A percentile compares a stretch with the other conserved stretches of the same genome.
These are phyloP conservation scores for Gonioctena quinquepunctata DNA, from an alignment of 1,140 invertebrate species.

Conservation along the genomic window DNA sequence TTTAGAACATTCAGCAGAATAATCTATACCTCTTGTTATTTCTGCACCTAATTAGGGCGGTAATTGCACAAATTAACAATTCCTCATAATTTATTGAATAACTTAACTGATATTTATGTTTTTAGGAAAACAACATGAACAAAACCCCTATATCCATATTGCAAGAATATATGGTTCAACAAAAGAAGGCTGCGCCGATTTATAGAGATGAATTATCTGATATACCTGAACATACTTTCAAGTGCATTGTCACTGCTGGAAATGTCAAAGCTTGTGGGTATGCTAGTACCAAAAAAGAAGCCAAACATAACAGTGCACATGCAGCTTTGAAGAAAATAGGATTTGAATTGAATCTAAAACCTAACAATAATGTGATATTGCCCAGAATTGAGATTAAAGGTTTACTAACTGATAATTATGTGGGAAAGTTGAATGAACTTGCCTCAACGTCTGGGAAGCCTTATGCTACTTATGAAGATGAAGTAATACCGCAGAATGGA, in stretches of 20 bases:
- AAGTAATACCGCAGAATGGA: neutral
- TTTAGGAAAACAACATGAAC: constrained; percentile 4
- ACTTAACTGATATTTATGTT: no score
- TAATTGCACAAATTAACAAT: no score
- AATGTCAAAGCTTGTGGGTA: neutral
- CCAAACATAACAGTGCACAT: constrained; percentile 22
- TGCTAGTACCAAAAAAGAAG: constrained; percentile 24
- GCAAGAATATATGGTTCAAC: constrained; percentile 18
- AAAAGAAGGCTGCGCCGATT: neutral
- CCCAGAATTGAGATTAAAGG: neutral
- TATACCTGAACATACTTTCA: constrained; percentile 10
- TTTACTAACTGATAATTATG: constrained; percentile 15
- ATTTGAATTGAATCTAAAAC: neutral
- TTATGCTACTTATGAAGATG: constrained; percentile 22
- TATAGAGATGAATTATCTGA: constrained; percentile 9
- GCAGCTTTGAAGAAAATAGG: neutral
- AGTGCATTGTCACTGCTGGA: constrained; percentile 5
- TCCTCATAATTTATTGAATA: no score
- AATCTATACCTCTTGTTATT: no score
- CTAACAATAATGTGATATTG: neutral
- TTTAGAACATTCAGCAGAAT: no score
- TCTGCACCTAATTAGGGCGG: no score
- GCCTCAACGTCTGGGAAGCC: constrained; percentile 3
- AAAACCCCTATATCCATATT: constrained; percentile 29
- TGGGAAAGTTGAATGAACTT: constrained; percentile 31